phyloP scores from a whole-genome alignment of 2,113 vertebrate species.

The Limanda limanda region DNA sequence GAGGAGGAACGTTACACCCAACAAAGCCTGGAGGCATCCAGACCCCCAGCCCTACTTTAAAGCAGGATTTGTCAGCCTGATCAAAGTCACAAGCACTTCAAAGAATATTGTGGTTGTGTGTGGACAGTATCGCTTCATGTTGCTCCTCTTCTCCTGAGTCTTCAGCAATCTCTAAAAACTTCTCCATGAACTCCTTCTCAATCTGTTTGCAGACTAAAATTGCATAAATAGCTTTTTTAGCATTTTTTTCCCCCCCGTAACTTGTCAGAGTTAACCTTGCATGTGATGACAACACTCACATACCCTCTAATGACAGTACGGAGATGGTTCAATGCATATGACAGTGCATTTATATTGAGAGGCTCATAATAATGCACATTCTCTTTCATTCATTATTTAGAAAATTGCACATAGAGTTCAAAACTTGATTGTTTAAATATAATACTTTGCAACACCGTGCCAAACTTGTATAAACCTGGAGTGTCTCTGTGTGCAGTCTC shows the following conservation, averaged over 20 bases:
- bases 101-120: constrained; percentile 63
- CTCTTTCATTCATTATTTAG: constrained; percentile 23
- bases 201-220: constrained; percentile 29
- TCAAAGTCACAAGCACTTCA: constrained; percentile 73
- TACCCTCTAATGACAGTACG: constrained; percentile 2
- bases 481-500: constrained; percentile 30
- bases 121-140: constrained; percentile 52
- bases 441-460: constrained; percentile 47
- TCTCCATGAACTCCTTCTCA: constrained; percentile 38
- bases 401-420: constrained; percentile 29
- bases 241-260: not conserved
- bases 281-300: constrained; percentile 2
- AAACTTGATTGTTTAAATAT: constrained; percentile 30
- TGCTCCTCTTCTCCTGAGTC: constrained; percentile 36
- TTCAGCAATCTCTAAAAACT: constrained; percentile 30
- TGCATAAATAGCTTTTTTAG: constrained; percentile 25
- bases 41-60: constrained; percentile 51
- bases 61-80: constrained; percentile 74
- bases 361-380: constrained; percentile 23
- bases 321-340: not conserved
- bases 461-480: constrained; percentile 16
- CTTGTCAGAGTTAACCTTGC: not conserved
- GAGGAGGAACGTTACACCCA: constrained; percentile 46
- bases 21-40: constrained; percentile 60
- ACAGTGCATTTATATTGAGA: constrained; percentile 10